Evolutionary conservation across 2,113 vertebrate genomes (phyloP).

Genomic region (Holacanthus passer): DNA sequence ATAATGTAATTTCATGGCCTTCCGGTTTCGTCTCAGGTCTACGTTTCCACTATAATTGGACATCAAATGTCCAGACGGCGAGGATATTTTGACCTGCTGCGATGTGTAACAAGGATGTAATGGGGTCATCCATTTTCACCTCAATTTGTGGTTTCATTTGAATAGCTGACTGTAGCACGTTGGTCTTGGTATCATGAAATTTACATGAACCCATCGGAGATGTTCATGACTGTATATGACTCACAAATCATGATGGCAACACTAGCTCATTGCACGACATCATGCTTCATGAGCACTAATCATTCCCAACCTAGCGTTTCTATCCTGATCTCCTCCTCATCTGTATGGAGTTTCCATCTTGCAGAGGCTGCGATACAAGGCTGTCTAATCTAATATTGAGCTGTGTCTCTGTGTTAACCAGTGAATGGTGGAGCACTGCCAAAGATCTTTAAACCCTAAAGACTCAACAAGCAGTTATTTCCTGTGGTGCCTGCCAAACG

Average conservation of each 20-base stretch:
- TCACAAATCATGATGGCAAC: neutral
- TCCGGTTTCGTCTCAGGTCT: conserved; percentile 1
- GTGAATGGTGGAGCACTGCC: conserved; percentile 64
- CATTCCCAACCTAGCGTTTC: conserved; percentile 1
- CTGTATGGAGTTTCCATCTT: conserved; percentile 41
- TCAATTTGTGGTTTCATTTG: neutral
- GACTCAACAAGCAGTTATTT: conserved; percentile 50
- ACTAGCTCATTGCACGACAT: neutral
- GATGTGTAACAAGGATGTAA: neutral
- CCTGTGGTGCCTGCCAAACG: conserved; percentile 60
- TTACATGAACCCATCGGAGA: neutral
- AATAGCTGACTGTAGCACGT: neutral
- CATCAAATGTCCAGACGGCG: neutral
- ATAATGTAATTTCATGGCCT: conserved; percentile 17
- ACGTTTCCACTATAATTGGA: conserved; percentile 15
- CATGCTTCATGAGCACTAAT: conserved; percentile 13
- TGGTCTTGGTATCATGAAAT: neutral
- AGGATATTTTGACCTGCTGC: neutral
- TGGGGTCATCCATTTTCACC: conserved; percentile 4
- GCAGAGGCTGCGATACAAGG: conserved; percentile 32
- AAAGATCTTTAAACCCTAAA: conserved; percentile 63
- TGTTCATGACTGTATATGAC: neutral
- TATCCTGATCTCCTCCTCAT: conserved; percentile 17
- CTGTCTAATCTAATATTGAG: conserved; percentile 61
- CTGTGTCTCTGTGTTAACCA: conserved; percentile 62